Evolutionary conservation across 2,888 invertebrate species (phyloP).

Genomic region (Diaperis boleti): DNA sequence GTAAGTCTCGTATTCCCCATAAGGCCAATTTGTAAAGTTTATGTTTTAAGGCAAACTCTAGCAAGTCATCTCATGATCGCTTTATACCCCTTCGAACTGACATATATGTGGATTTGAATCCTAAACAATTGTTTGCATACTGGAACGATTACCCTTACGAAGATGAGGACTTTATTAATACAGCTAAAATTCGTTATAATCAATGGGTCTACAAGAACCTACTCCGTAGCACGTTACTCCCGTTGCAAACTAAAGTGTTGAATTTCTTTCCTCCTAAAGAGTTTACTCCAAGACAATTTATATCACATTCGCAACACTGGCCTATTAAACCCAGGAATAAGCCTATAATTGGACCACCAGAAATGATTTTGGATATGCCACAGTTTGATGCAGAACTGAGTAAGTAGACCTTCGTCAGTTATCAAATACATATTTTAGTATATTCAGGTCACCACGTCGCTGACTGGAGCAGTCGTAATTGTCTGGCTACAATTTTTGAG

Average conservation of each 20-base stretch:
- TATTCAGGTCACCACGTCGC: conserved; percentile 10
- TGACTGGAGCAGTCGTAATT: conserved; percentile 31
- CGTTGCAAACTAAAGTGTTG: conserved; percentile 18
- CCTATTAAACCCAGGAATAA: conserved; percentile 25
- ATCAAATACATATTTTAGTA: not conserved
- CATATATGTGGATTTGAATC: not conserved
- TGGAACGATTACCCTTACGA: not conserved
- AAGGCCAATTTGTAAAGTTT: not conserved
- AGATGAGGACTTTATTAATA: conserved; percentile 14
- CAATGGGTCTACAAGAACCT: conserved; percentile 18
- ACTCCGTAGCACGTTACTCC: conserved; percentile 7
- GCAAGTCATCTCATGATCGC: not conserved
- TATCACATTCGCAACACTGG: not conserved
- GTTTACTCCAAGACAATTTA: not conserved
- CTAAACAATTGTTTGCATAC: not conserved
- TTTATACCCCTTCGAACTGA: conserved; percentile 2
- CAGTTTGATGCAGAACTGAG: conserved; percentile 8
- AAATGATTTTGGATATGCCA: conserved; percentile 29
- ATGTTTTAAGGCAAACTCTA: not conserved
- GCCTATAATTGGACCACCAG: conserved; percentile 26
- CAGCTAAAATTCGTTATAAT: conserved; percentile 30
- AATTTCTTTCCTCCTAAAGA: conserved; percentile 36
- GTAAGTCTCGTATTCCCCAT: not conserved
- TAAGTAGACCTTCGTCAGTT: not conserved
- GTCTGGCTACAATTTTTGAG: conserved; percentile 28